Base-by-base conservation (phyloP, 2,888 invertebrate genomes). In the Belgica antarctica region DNA sequence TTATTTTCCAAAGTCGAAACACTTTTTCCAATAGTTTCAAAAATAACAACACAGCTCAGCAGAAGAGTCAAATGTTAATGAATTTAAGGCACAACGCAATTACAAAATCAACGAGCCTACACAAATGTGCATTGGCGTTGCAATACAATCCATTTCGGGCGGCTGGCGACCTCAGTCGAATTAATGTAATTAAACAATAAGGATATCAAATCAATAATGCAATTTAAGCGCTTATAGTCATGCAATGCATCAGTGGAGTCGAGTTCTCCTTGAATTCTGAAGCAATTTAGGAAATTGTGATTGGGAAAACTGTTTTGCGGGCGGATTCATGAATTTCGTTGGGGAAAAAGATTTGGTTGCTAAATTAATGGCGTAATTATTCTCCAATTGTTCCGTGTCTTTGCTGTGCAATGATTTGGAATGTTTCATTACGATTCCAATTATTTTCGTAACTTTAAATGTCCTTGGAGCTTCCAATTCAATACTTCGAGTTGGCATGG, bases 121-220 rank as follows among this genome's bases (percentile, higher is more conserved):
- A 52, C 19, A 52, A 52, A 22, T 22, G 22, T 41, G 52, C 52
- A 22, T 52, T 52, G 41, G 41, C n/a, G n/a, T n/a, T n/a, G n/a
- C 41, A 41, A 52, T 52, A 22, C 17, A 52, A 52, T 52, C 12
- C 22, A 52, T 19, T 52, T 52, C 17, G 7, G 52, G 15, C n/a
- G n/a, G n/a, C n/a, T n/a, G n/a, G n/a, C n/a, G n/a, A 41, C n/a
- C 41, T 15, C 41, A 41, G n/a, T n/a, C 41, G 15, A 52, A 52
- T 52, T 52, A 24, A 52, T 24, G 22, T 19, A 52, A 52, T 52
- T 24, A 52, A 52, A 52, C 52, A n/a, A 52, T 52, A 17, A 52
- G 52, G 52, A 52, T 52, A 52, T 52, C 52, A 52, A 52, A 52
- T 52, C 52, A 52, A 52, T 52, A 10, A 52, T 24, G 52, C 19